Evolutionary conservation across 2,888 invertebrate genomes (phyloP), one percentile per base, ranked within the genome.

Genomic region (Catocala fraxini): DNA sequence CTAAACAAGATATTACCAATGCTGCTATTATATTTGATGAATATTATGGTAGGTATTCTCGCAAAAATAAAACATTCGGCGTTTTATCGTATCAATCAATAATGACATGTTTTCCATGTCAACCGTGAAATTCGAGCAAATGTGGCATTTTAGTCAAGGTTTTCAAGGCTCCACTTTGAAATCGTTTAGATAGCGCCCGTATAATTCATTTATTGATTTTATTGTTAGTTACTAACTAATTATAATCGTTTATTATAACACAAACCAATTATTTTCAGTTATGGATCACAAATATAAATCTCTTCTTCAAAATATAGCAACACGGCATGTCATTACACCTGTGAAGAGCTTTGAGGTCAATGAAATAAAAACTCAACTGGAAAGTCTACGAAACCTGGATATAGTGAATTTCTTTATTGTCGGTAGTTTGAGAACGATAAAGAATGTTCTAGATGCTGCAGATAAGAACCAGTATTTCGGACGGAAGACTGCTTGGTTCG

Each of bases 201-300:
- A 71, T 68, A 58, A 57, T 54, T 59, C 63, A 51, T 52, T 58
- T 53, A 58, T 68, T 70, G 59, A 72, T 62, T 45, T 51, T 59
- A 65, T 63, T 59, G 51, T 70, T 58, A 55, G 67, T 67, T 55
- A 56, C 63, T 48, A 62, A 60, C 65, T 73, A 48, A 63, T 54
- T 59, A 56, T 63, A 65, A 64, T 59, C 45, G 63, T 65, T 53
- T 65, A 52, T 45, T 63, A 69, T 74, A 71, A 78, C 68, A 66
- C 65, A 66, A 66, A 65, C 61, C 70, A 49, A 69, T 75, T 69
- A 68, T 79, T 92, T 88, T 66, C 91, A 97, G 97, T 98, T 10
- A 98, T 98, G 97, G 98, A 98, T 82, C 98, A 98, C 92, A 98
- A 98, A 89, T 98, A 98, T 89, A 98, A 98, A 89, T 97, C 98